Percentiles rank a stretch among this genome's conserved stretches.
These are phyloP conservation scores for Caenorhabditis latens DNA, from an alignment of 1,140 invertebrate species.

Conservation along the genomic window DNA sequence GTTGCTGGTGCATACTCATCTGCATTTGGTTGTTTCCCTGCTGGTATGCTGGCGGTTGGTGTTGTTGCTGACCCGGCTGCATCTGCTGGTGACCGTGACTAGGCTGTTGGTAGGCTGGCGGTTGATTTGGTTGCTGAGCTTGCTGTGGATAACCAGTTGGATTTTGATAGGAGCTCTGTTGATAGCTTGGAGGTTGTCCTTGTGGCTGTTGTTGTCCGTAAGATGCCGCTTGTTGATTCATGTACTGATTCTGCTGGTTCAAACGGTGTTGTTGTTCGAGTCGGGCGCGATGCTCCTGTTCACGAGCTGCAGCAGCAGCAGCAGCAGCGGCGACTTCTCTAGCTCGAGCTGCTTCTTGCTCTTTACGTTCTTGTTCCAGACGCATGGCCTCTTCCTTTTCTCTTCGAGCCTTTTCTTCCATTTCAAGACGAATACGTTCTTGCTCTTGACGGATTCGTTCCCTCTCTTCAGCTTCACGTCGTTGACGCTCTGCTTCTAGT, in stretches of 20 bases:
- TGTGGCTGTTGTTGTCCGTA: slow-evolving; percentile 25
- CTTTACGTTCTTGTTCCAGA: background rate
- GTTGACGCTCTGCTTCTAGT: background rate
- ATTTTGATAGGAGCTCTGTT: slow-evolving; percentile 17
- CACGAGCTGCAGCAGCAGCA: background rate
- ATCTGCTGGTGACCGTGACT: slow-evolving; percentile 3
- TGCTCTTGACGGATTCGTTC: background rate
- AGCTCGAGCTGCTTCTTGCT: background rate
- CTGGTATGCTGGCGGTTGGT: background rate
- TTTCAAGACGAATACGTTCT: background rate
- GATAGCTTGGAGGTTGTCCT: slow-evolving; percentile 18
- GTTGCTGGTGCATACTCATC: slow-evolving; percentile 21
- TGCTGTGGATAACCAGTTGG: background rate
- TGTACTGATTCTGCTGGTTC: slow-evolving; percentile 22
- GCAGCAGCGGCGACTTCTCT: background rate
- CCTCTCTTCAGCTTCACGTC: background rate
- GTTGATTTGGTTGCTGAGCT: slow-evolving; percentile 11
- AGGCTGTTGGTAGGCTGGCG: slow-evolving; percentile 10
- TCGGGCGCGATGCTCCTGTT: background rate
- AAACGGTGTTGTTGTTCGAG: slow-evolving; percentile 12
- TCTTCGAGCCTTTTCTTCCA: background rate
- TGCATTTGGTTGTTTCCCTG: slow-evolving; percentile 13
- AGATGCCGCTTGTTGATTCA: background rate
- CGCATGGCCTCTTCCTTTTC: background rate
- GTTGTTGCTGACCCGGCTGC: background rate